Conservation (phyloP, 53 echinoderm and acorn worm species). For the Holothuria leucospilota region DNA sequence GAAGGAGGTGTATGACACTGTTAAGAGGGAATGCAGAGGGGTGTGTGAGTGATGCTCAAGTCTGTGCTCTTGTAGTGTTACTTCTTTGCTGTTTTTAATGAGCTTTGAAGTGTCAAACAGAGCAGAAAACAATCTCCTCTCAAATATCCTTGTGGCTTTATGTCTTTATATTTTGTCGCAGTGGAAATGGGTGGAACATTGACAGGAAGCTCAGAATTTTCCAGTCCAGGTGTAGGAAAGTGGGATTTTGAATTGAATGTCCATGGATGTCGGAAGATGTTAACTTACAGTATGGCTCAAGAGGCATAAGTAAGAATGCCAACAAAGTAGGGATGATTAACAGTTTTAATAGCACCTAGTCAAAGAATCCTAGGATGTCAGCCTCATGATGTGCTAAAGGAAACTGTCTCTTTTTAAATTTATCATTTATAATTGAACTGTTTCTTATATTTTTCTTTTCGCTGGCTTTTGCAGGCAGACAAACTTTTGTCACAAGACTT, state of each 20-base stretch:
- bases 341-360: neutral
- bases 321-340: neutral
- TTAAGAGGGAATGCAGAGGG: no score
- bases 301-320: no score
- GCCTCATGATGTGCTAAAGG: no score
- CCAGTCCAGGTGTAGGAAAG: no score
- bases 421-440: neutral
- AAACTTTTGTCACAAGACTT: conserved; percentile 98
- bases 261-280: no score
- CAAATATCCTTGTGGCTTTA: conserved; percentile 35
- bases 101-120: conserved; percentile 40
- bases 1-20: no score
- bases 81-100: neutral
- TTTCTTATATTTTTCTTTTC: neutral
- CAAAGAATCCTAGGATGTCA: no score
- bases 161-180: neutral
- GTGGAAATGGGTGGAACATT: conserved; percentile 34
- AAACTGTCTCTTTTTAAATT: neutral
- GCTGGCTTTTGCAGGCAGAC: conserved; percentile 75
- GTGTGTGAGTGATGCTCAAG: no score
- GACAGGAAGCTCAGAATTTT: neutral
- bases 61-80: conserved; percentile 25
- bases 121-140: conserved; percentile 28
- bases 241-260: no score
- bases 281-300: no score